Evolutionary conservation across 2,797 vertebrate species (phyloP), one percentile per base, ranked within the genome.

Genomic region (Esox masquinongy): DNA sequence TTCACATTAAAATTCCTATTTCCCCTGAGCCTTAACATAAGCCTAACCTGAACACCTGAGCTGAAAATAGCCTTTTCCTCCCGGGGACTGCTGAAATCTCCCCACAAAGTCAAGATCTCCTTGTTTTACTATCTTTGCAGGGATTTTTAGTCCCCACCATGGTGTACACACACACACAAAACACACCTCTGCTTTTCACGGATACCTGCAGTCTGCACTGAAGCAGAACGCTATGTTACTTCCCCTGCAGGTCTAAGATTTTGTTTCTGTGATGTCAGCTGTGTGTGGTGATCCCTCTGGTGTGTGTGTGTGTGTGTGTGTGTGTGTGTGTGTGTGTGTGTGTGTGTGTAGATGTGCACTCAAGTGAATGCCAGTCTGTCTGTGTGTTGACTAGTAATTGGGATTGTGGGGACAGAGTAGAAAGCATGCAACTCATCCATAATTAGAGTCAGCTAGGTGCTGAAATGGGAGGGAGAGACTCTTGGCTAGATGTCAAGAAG

Each of bases 401-500:
- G 74, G 75, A 80, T 77, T 70, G 68, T 68, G 80, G 29, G 83
- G 72, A 83, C 83, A 72, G 68, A 63, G 79, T 15, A 82, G 70
- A 83, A 84, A 74, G 82, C 80, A 79, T 75, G 71, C 75, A 72
- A 79, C 83, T 79, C 77, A 88, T 91, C 83, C 43, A 47, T 47
- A 47, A 47, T 47, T 14, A 86, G 85, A 78, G 70, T 11, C 79
- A 2, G 6, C 47, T 17, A 72, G 74, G 71, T 76, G 77, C 39
- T 73, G 66, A n/a, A 22, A 81, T 78, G 80, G 81, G 84, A 17
- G 84, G 82, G 79, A 67, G 72, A 51, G 81, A 79, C 76, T 26
- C n/a, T 84, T 84, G 86, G 86, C 84, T 61, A 75, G 74, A 67
- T 76, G 81, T 91, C 84, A 86, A 77, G 81, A 80, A 68, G 72